phyloP scores from a whole-genome alignment of 2,113 vertebrate genomes.

The Pithys albifrons region DNA sequence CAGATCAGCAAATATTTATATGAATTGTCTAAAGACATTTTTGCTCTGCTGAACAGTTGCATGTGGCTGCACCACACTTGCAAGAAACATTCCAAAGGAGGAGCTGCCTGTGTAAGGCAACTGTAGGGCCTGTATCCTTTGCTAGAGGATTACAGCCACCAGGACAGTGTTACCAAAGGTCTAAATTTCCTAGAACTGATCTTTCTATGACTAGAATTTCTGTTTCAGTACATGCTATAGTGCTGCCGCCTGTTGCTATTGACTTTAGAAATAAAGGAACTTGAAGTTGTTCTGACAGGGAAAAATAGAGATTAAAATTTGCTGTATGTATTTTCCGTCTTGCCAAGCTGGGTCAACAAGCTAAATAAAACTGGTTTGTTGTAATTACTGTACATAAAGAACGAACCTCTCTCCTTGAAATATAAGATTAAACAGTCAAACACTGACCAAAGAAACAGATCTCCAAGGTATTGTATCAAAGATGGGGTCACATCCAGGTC shows the following conservation, averaged over 20 bases:
- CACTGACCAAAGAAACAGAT: background rate
- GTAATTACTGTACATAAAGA: background rate
- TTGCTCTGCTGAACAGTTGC: background rate
- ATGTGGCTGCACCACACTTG: rapidly evolving
- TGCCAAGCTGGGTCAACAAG: background rate
- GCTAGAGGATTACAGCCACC: background rate
- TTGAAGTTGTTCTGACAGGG: background rate
- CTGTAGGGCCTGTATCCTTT: background rate
- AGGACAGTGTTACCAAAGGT: background rate
- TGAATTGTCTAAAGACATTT: background rate
- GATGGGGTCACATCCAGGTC: background rate
- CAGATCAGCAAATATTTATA: background rate
- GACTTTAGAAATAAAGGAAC: background rate
- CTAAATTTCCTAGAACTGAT: background rate
- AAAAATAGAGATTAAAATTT: background rate
- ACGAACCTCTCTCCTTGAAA: background rate
- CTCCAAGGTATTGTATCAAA: background rate
- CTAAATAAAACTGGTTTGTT: background rate
- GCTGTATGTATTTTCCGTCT: background rate
- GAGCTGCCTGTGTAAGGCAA: background rate
- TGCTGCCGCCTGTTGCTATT: background rate
- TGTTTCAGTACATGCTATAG: background rate
- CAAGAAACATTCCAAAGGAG: background rate
- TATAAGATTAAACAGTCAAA: background rate
- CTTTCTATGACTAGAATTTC: background rate